Percentiles rank a stretch among this genome's conserved stretches.
These are phyloP conservation scores for Myotis myotis DNA, from an alignment of 2,797 vertebrate species.

Conservation along the genomic window DNA sequence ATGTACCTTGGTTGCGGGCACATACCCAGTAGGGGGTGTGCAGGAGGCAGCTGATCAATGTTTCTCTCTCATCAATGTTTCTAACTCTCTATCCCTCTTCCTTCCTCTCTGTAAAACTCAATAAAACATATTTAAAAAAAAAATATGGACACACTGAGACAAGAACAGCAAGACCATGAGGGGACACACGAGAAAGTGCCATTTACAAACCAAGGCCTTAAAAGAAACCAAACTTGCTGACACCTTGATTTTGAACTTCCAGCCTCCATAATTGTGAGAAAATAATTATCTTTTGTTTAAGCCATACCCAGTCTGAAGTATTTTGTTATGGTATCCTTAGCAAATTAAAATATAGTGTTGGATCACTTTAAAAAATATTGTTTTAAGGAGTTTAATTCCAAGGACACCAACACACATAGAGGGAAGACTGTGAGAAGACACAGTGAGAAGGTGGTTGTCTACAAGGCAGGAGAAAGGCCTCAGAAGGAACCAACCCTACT, in stretches of 20 bases:
- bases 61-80: too few species aligned
- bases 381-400: constrained; percentile 25
- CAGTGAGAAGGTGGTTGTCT: not conserved
- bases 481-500: not conserved
- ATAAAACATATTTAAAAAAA: too few species aligned
- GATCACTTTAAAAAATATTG: not conserved
- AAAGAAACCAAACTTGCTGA: not conserved
- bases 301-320: not conserved
- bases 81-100: too few species aligned
- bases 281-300: not conserved
- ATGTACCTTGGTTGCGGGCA: too few species aligned
- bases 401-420: not conserved
- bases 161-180: not conserved
- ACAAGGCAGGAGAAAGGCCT: not conserved
- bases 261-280: too few species aligned
- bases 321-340: not conserved
- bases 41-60: too few species aligned
- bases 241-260: too few species aligned
- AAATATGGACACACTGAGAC: not conserved
- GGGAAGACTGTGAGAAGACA: not conserved
- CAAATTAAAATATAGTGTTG: not conserved
- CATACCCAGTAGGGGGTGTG: too few species aligned
- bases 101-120: too few species aligned
- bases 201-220: not conserved
- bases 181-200: not conserved